A percentile compares a stretch with the other conserved stretches of the same genome.
Evolutionary conservation across 2,888 invertebrate genomes (phyloP).

Genomic region (Troilus luridus): DNA sequence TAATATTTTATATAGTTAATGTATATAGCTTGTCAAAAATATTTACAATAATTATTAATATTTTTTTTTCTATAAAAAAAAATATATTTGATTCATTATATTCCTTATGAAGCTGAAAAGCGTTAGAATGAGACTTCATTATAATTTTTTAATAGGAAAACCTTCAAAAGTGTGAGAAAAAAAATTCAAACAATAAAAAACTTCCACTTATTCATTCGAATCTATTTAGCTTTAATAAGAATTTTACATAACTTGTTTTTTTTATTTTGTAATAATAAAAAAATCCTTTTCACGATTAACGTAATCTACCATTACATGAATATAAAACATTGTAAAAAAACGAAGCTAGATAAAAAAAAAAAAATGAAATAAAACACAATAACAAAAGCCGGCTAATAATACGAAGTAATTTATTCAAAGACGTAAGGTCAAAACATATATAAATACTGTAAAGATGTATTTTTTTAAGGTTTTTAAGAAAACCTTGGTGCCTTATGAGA

Average conservation of each 20-base stretch:
- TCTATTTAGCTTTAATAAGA: background rate
- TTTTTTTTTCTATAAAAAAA: too few species aligned
- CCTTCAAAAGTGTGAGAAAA: background rate
- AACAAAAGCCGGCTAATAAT: background rate
- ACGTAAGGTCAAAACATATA: conserved; percentile 17
- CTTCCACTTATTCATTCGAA: background rate
- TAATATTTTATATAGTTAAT: too few species aligned
- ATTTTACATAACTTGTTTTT: background rate
- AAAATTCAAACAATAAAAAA: background rate
- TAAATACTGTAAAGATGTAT: background rate
- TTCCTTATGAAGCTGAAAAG: too few species aligned
- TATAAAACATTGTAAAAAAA: background rate
- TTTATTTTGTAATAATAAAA: background rate
- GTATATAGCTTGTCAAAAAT: too few species aligned
- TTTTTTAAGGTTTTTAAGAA: background rate
- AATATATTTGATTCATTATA: too few species aligned
- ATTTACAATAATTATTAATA: too few species aligned
- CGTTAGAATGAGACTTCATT: too few species aligned
- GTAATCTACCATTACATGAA: background rate
- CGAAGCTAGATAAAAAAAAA: background rate
- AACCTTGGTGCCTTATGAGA: conserved; percentile 47
- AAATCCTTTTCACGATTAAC: background rate
- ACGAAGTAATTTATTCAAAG: conserved; percentile 23
- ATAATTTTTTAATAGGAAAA: background rate
- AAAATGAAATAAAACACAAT: conserved; percentile 8